Evolutionary conservation across 2,888 invertebrate species (phyloP).

Genomic region (Agrypnus murinus): DNA sequence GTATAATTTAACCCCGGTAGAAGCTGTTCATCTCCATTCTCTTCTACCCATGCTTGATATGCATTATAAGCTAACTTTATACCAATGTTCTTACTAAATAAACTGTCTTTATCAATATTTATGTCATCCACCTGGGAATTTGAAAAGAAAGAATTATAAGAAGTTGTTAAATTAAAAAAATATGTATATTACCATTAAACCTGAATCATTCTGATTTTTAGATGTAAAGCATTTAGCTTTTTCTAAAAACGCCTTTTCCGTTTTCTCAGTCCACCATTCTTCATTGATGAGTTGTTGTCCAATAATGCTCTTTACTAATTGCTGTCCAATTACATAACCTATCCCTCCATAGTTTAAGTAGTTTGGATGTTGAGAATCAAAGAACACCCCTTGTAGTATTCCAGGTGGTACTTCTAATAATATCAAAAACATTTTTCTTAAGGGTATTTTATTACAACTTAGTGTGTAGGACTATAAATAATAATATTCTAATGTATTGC

Average conservation of each 20-base stretch:
- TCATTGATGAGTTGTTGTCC: slow-evolving; percentile 30
- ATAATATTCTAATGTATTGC: too few relatives aligned
- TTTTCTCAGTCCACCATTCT: slow-evolving; percentile 36
- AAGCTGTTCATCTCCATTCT: slow-evolving; percentile 13
- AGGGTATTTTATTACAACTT: too few relatives aligned
- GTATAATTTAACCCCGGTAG: slow-evolving; percentile 38
- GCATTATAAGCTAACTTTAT: slow-evolving; percentile 32
- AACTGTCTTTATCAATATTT: too few relatives aligned
- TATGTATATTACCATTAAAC: too few relatives aligned
- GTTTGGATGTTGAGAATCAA: slow-evolving; percentile 8
- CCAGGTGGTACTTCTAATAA: slow-evolving; percentile 32
- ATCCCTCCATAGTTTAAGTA: slow-evolving; percentile 41
- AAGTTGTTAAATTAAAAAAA: too few relatives aligned
- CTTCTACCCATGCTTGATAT: slow-evolving; percentile 23
- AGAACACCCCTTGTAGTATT: slow-evolving; percentile 35
- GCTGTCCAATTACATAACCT: slow-evolving; percentile 38
- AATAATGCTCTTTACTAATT: slow-evolving; percentile 43
- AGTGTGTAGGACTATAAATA: too few relatives aligned
- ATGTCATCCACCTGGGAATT: too few relatives aligned
- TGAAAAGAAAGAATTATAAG: too few relatives aligned
- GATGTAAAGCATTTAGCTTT: slow-evolving; percentile 93
- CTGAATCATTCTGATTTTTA: too few relatives aligned
- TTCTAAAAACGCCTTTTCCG: slow-evolving; percentile 5
- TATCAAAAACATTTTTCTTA: too few relatives aligned
- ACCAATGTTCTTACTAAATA: slow-evolving; percentile 88